These are phyloP conservation scores for Noctua fimbriata DNA, from an alignment of 2,888 invertebrate genomes.

Conservation along the genomic window DNA sequence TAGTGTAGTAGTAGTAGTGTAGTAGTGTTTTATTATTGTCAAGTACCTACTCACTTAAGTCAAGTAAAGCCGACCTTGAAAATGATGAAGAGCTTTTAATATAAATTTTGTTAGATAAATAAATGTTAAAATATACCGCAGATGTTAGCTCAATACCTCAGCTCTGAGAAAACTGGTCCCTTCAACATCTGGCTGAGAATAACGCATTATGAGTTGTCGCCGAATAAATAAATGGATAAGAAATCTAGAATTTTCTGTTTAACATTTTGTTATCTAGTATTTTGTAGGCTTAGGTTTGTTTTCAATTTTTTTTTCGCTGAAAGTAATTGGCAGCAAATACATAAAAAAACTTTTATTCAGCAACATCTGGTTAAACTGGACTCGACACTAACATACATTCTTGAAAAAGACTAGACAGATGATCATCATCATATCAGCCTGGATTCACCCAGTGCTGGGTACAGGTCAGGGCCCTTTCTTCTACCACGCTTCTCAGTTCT, in stretches of 20 bases:
- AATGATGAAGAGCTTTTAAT: conserved; percentile 28
- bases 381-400: neutral
- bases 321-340: neutral
- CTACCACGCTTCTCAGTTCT: neutral
- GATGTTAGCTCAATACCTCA: conserved; percentile 43
- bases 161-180: conserved; percentile 17
- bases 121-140: conserved; percentile 43
- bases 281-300: neutral
- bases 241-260: conserved; percentile 20
- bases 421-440: neutral
- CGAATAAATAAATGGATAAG: conserved; percentile 33
- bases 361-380: neutral
- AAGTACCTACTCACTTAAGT: neutral
- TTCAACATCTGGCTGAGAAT: conserved; percentile 32
- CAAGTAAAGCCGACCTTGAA: neutral
- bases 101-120: conserved; percentile 20
- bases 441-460: neutral
- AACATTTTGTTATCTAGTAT: conserved; percentile 5
- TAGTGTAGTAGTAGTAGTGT: too few relatives aligned
- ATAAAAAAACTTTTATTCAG: neutral
- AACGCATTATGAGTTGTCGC: conserved; percentile 34
- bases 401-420: neutral
- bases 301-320: neutral
- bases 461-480: neutral
- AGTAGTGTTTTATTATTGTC: too few relatives aligned